Conservation (phyloP, 2,797 vertebrate species). For the Helostoma temminkii region DNA sequence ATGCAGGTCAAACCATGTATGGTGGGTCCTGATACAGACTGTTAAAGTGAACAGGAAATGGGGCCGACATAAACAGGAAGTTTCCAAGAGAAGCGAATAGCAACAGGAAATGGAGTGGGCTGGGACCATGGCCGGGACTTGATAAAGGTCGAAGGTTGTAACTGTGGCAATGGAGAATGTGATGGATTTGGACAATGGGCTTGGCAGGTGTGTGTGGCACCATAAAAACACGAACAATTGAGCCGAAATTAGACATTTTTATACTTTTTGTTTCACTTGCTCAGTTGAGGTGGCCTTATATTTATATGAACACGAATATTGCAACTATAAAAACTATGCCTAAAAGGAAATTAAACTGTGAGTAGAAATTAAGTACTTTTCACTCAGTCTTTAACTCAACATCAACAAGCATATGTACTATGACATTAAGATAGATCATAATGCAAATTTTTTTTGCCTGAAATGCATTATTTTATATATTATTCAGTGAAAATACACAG, state of each 20-base stretch:
- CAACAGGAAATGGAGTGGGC: slow-evolving; percentile 84
- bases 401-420: not conserved
- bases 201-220: slow-evolving; percentile 82
- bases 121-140: slow-evolving; percentile 50
- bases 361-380: not conserved
- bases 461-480: not conserved
- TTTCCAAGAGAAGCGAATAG: slow-evolving; percentile 81
- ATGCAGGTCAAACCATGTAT: slow-evolving; percentile 61
- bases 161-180: slow-evolving; percentile 68
- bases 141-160: slow-evolving; percentile 78
- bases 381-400: not conserved
- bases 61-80: slow-evolving; percentile 87
- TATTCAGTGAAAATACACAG: not conserved
- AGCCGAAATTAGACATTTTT: slow-evolving; percentile 55
- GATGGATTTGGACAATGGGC: slow-evolving; percentile 80
- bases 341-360: not conserved
- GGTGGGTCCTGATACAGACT: slow-evolving; percentile 65
- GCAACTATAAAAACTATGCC: not conserved
- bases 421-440: not conserved
- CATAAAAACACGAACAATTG: slow-evolving; percentile 51
- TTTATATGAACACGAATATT: not conserved
- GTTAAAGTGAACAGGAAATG: slow-evolving; percentile 82
- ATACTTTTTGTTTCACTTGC: slow-evolving; percentile 15
- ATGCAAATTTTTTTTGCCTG: not conserved
- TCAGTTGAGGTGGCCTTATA: slow-evolving; percentile 8